Evolutionary conservation across 2,797 vertebrate genomes (phyloP).

Genomic region (Sarcoramphus papa): DNA sequence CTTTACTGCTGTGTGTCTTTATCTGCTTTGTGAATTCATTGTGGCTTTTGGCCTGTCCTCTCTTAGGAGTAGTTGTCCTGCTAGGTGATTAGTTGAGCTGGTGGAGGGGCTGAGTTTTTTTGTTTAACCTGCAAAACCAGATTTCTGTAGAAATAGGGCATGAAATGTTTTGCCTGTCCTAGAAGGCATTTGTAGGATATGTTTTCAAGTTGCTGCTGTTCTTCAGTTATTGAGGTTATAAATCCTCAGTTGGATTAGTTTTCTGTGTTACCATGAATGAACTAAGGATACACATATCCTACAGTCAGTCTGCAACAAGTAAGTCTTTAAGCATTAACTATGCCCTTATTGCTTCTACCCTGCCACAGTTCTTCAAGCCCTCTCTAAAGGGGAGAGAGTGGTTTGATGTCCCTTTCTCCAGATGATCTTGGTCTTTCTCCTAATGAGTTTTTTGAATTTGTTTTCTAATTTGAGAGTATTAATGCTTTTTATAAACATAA

Average conservation of each 20-base stretch:
- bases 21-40: not conserved
- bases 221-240: not conserved
- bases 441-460: not conserved
- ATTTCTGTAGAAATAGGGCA: not conserved
- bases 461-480: not conserved
- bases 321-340: not conserved
- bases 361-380: not conserved
- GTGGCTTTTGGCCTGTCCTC: not conserved
- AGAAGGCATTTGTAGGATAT: not conserved
- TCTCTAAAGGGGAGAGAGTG: accelerated
- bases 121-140: not conserved
- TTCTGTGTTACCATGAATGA: not conserved
- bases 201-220: not conserved
- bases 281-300: not conserved
- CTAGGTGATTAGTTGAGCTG: not conserved
- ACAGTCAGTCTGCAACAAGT: not conserved
- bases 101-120: not conserved
- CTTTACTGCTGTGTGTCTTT: not conserved
- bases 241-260: not conserved
- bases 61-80: not conserved
- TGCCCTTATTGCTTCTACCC: not conserved
- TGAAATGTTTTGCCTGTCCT: not conserved
- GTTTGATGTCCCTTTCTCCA: not conserved
- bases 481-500: not conserved
- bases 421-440: not conserved